phyloP scores from a whole-genome alignment of 1,140 invertebrate species.

The Scaptomyza pallida region DNA sequence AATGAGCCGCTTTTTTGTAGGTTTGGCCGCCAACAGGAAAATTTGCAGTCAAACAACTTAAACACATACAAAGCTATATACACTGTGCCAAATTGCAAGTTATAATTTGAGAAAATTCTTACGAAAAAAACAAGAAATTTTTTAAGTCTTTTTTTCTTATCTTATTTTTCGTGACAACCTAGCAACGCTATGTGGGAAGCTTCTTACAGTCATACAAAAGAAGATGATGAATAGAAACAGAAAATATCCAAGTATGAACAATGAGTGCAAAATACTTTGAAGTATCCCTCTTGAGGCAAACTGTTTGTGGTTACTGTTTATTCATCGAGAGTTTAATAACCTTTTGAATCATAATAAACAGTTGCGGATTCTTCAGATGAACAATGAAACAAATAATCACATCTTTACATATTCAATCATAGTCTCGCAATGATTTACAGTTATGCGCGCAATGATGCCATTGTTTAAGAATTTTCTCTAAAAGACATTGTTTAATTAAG shows the following conservation, averaged over 20 bases:
- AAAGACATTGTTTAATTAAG: not conserved
- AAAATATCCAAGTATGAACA: not conserved
- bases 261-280: conserved; percentile 37
- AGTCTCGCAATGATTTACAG: not conserved
- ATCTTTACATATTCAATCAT: not conserved
- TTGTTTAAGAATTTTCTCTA: not conserved
- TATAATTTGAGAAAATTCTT: too few relatives aligned
- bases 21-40: conserved; percentile 14
- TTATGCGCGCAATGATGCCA: conserved; percentile 8
- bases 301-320: conserved; percentile 28
- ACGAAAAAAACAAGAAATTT: too few relatives aligned
- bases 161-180: not conserved
- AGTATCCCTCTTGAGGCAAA: conserved; percentile 30
- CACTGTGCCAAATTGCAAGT: not conserved
- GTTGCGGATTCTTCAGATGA: conserved; percentile 12
- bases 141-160: too few relatives aligned
- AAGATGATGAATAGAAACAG: not conserved
- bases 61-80: not conserved
- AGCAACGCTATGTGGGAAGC: not conserved
- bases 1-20: conserved; percentile 3
- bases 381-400: conserved; percentile 24
- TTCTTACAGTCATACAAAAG: not conserved
- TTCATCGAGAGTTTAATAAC: conserved; percentile 23
- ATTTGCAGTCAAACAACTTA: not conserved
- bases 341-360: conserved; percentile 25